Percentiles rank a stretch among this genome's conserved stretches.
Conservation (phyloP, 2,113 vertebrate species). For the Anhinga anhinga region DNA sequence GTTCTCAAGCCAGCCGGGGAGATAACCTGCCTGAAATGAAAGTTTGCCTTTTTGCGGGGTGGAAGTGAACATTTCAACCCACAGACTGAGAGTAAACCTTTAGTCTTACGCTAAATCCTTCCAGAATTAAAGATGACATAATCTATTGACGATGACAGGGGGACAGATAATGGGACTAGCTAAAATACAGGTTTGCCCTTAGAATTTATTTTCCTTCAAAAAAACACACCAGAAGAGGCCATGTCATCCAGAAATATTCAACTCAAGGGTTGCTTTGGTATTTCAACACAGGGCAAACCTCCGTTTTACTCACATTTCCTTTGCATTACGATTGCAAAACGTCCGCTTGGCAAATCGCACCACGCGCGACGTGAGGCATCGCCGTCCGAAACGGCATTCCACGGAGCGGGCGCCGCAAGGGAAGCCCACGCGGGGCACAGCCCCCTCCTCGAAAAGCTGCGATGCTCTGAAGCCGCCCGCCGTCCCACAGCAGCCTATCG, state of each 20-base stretch:
- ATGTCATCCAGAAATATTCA: not conserved
- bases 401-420: not conserved
- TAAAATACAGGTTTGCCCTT: not conserved
- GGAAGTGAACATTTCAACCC: not conserved
- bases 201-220: not conserved
- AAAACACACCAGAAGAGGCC: not conserved
- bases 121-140: not conserved
- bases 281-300: not conserved
- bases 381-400: accelerated
- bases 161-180: not conserved
- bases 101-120: not conserved
- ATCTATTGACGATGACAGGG: accelerated
- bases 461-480: not conserved
- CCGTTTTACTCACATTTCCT: not conserved
- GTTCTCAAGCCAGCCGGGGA: not conserved
- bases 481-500: not conserved
- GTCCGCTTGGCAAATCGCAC: accelerated
- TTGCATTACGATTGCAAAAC: accelerated
- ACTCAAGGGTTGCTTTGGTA: not conserved
- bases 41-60: not conserved
- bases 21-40: accelerated
- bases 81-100: not conserved
- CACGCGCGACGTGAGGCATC: accelerated
- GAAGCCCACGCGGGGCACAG: not conserved
- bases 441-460: not conserved